A percentile compares a stretch with the other conserved stretches of the same genome.
Conservation (phyloP, 2,888 invertebrate species). For the Stramonita haemastoma region DNA sequence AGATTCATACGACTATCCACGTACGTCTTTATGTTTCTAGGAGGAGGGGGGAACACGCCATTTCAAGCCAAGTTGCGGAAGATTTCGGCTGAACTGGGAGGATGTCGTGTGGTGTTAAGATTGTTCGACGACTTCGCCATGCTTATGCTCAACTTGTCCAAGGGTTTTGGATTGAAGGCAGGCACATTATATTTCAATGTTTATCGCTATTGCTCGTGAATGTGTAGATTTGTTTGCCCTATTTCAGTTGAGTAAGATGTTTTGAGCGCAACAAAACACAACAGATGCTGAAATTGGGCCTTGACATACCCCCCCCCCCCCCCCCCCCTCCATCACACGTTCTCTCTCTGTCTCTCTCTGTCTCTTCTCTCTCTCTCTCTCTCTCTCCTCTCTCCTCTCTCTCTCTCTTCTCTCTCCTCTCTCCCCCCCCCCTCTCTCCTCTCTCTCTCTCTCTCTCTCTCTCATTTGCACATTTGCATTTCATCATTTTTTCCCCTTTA, state of each 20-base stretch:
- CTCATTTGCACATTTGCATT: neutral
- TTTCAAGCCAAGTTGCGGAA: constrained; percentile 54
- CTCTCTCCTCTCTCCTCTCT: neutral
- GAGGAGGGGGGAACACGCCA: constrained; percentile 56
- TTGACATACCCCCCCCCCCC: neutral
- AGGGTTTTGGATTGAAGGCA: constrained; percentile 85
- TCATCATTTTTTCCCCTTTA: too few species aligned
- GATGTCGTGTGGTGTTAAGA: constrained; percentile 84
- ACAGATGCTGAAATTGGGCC: too few species aligned
- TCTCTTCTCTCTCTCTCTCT: neutral
- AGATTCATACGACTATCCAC: constrained; percentile 88
- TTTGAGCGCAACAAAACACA: too few species aligned
- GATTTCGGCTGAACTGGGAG: constrained; percentile 62
- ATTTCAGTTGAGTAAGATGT: too few species aligned
- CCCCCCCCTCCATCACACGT: neutral
- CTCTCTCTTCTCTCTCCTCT: neutral
- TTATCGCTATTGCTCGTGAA: neutral
- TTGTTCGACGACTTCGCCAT: constrained; percentile 91
- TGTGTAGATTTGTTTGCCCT: neutral
- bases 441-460: neutral
- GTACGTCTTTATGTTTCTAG: constrained; percentile 86
- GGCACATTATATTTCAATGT: neutral
- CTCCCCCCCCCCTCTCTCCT: neutral
- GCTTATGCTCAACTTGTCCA: constrained; percentile 85
- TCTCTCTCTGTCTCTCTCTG: neutral